A percentile compares a stretch with the other conserved stretches of the same genome.
phyloP scores from a whole-genome alignment of 2,888 invertebrate species.

The Lordiphosa andalusiaca region DNA sequence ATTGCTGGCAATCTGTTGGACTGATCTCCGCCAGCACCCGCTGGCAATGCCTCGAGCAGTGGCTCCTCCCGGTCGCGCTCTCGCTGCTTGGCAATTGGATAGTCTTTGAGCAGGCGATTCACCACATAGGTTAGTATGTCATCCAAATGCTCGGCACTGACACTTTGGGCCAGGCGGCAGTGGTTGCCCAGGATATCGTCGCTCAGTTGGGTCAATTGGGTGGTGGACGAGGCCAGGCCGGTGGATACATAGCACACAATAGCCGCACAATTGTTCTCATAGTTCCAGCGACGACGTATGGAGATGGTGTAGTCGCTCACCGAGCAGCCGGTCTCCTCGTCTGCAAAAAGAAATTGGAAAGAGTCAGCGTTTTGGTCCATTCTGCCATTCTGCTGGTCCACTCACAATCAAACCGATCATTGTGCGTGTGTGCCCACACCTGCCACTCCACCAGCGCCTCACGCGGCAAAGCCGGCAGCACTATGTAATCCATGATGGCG shows the following conservation, averaged over 20 bases:
- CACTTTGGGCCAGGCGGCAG: conserved; percentile 77
- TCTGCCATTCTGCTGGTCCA: conserved; percentile 25
- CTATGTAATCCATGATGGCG: conserved; percentile 92
- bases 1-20: conserved; percentile 82
- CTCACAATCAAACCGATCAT: conserved; percentile 92
- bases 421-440: conserved; percentile 94
- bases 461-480: conserved; percentile 90
- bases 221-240: conserved; percentile 80
- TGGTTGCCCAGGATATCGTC: conserved; percentile 78
- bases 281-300: conserved; percentile 92
- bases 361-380: no score
- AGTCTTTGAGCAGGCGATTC: conserved; percentile 81
- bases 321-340: conserved; percentile 94
- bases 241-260: conserved; percentile 91
- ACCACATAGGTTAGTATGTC: conserved; percentile 83
- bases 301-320: conserved; percentile 91
- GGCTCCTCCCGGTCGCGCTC: neutral
- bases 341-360: conserved; percentile 79
- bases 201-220: conserved; percentile 79
- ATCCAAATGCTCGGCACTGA: conserved; percentile 81
- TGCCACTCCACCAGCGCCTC: conserved; percentile 94
- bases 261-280: conserved; percentile 92
- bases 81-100: conserved; percentile 66
- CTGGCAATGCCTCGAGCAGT: no score
- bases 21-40: neutral